These are phyloP conservation scores for Adela reaumurella DNA, from an alignment of 2,888 invertebrate genomes.

Conservation along the genomic window DNA sequence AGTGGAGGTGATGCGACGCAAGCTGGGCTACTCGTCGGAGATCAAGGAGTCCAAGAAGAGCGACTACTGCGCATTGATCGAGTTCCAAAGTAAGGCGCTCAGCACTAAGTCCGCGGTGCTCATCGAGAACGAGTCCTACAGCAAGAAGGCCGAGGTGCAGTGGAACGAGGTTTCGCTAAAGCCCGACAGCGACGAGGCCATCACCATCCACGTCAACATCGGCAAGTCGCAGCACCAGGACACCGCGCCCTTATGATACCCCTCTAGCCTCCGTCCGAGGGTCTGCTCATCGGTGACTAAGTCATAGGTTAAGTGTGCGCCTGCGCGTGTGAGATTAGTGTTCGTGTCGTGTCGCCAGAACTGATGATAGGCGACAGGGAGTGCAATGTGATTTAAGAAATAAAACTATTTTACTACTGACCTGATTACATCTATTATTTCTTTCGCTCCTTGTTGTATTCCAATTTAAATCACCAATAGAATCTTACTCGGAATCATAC, in stretches of 20 bases:
- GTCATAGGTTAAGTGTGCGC: neutral
- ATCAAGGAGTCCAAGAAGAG: slow-evolving; percentile 34
- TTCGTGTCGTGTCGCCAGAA: neutral
- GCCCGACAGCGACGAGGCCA: slow-evolving; percentile 43
- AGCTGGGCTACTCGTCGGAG: slow-evolving; percentile 40
- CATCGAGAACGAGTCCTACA: slow-evolving; percentile 44
- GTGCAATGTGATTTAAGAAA: neutral
- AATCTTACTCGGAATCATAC: no score
- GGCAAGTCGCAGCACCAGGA: slow-evolving; percentile 22
- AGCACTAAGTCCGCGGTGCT: slow-evolving; percentile 42
- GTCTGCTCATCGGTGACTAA: neutral
- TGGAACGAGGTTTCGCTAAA: slow-evolving; percentile 46
- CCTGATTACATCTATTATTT: no score
- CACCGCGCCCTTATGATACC: neutral
- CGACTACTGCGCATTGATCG: slow-evolving; percentile 42
- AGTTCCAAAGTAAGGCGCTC: slow-evolving; percentile 45
- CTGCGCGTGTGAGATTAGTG: neutral
- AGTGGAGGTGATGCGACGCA: slow-evolving; percentile 46
- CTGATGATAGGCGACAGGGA: neutral
- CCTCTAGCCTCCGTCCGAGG: neutral
- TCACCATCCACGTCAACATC: slow-evolving; percentile 47
- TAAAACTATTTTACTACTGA: neutral
- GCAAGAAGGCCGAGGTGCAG: slow-evolving; percentile 47
- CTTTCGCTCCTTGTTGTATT: no score
- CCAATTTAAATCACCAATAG: no score